Percentiles rank a stretch among this genome's conserved stretches.
These are phyloP conservation scores for Vanessa cardui DNA, from an alignment of 2,888 invertebrate genomes.

Conservation along the genomic window DNA sequence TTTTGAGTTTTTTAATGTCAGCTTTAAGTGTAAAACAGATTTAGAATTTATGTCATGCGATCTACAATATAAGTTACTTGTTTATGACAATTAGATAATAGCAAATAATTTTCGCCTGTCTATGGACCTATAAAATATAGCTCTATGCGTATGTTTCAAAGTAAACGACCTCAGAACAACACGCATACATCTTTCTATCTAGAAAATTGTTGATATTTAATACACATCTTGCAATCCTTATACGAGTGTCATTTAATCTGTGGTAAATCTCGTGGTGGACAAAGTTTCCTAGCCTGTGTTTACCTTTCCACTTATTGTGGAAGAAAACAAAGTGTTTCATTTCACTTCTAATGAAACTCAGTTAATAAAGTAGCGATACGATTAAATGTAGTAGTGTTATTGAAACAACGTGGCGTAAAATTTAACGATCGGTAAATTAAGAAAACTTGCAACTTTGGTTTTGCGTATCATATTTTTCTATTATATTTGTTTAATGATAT, in stretches of 20 bases:
- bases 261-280: not conserved
- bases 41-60: no score
- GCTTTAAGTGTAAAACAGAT: no score
- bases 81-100: no score
- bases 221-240: not conserved
- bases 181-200: not conserved
- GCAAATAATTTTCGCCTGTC: no score
- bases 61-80: no score
- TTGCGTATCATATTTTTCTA: not conserved
- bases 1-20: no score
- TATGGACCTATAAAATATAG: no score
- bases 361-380: constrained; percentile 29
- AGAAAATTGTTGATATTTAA: not conserved
- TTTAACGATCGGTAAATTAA: constrained; percentile 15
- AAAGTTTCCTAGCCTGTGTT: constrained; percentile 1
- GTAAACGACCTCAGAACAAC: no score
- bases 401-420: constrained; percentile 7
- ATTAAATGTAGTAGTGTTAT: not conserved
- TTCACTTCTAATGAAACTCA: constrained; percentile 27
- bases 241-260: constrained; percentile 2
- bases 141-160: no score
- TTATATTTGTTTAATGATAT: no score
- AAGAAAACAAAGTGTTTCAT: constrained; percentile 27
- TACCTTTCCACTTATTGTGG: constrained; percentile 8
- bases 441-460: not conserved